These are phyloP conservation scores for Diphyllodes magnificus DNA, from an alignment of 2,113 vertebrate genomes.

Conservation along the genomic window DNA sequence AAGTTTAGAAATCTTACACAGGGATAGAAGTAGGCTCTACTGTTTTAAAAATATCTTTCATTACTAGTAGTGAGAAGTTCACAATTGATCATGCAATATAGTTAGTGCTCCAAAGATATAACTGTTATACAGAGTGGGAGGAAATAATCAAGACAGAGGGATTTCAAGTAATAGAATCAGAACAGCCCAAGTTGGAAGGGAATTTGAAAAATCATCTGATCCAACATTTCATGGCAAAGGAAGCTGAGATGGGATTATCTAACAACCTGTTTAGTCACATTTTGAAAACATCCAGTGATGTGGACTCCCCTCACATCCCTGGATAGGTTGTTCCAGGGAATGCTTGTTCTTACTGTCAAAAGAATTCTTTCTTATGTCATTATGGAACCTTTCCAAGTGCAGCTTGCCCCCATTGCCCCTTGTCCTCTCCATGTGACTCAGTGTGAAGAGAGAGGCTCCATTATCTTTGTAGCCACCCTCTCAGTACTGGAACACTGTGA, in stretches of 20 bases:
- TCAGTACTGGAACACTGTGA: not conserved
- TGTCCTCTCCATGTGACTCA: not conserved
- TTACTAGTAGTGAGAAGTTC: not conserved
- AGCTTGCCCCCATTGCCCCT: not conserved
- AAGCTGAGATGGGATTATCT: not conserved
- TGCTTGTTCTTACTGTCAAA: not conserved
- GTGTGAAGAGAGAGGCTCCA: not conserved
- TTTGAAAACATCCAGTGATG: not conserved
- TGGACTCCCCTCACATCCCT: not conserved
- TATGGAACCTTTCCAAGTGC: not conserved
- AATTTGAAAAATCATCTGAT: not conserved
- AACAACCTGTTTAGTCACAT: not conserved
- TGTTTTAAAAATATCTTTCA: not conserved
- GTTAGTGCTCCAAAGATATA: not conserved
- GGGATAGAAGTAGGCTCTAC: not conserved
- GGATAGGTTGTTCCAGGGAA: not conserved
- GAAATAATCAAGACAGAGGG: not conserved
- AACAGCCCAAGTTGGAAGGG: not conserved
- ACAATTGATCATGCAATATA: not conserved
- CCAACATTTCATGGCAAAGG: not conserved
- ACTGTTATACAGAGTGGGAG: not conserved
- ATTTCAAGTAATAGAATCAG: not conserved
- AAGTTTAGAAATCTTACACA: not conserved
- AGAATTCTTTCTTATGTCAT: not conserved
- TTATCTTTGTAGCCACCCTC: not conserved